Conservation (phyloP, 2,113 vertebrate species). For the Narcine bancroftii region DNA sequence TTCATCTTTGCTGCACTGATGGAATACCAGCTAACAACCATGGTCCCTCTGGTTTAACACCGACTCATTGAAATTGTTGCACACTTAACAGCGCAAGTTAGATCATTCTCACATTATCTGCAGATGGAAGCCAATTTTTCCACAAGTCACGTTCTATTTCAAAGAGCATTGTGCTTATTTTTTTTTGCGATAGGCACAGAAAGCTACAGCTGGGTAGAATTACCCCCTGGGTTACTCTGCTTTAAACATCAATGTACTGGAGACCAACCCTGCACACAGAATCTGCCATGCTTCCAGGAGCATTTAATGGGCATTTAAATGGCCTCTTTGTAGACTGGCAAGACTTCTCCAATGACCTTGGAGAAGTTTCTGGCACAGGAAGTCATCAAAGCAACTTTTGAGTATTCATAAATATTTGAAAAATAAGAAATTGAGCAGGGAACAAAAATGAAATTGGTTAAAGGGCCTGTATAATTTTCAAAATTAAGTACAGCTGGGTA, state of each 20-base stretch:
- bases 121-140: background rate
- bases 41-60: background rate
- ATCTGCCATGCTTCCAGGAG: background rate
- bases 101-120: background rate
- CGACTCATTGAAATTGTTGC: background rate
- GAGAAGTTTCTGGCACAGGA: background rate
- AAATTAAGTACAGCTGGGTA: no score
- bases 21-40: background rate
- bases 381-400: background rate
- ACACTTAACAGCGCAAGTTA: no score
- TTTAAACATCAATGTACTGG: background rate
- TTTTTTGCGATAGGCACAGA: no score
- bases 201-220: background rate
- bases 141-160: background rate
- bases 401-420: background rate
- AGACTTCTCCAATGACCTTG: background rate
- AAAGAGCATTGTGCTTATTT: background rate
- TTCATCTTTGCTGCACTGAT: background rate
- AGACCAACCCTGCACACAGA: background rate
- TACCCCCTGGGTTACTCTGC: background rate
- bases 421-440: background rate
- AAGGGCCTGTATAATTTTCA: background rate
- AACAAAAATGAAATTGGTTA: background rate
- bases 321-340: background rate
- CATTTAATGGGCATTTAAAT: background rate